Evolutionary conservation across 2,888 invertebrate species (phyloP).

Genomic region (Branchipolynoe longqiensis): DNA sequence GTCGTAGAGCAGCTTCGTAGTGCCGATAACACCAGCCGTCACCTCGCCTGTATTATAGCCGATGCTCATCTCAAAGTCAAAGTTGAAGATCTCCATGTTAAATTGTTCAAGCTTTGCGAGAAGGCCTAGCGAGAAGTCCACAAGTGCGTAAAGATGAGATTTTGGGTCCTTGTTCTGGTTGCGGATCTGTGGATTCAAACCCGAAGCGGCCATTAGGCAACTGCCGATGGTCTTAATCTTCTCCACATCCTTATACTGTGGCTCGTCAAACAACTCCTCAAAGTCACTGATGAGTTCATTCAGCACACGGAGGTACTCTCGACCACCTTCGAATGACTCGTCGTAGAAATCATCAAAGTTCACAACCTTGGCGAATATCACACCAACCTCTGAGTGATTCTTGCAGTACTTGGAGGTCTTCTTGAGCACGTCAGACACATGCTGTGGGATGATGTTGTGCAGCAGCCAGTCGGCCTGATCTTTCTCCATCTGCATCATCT

Average conservation of each 20-base stretch:
- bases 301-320: slow-evolving; percentile 95
- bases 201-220: slow-evolving; percentile 98
- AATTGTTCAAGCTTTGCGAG: slow-evolving; percentile 85
- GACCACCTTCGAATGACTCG: slow-evolving; percentile 96
- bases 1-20: slow-evolving; percentile 96
- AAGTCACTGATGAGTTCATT: slow-evolving; percentile 98
- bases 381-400: slow-evolving; percentile 94
- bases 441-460: slow-evolving; percentile 97
- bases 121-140: slow-evolving; percentile 95
- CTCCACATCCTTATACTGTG: slow-evolving; percentile 93
- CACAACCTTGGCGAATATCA: slow-evolving; percentile 97
- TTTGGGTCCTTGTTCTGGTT: slow-evolving; percentile 87
- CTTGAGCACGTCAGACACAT: slow-evolving; percentile 93
- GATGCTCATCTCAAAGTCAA: slow-evolving; percentile 83
- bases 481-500: slow-evolving; percentile 93
- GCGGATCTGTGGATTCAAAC: slow-evolving; percentile 91
- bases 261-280: slow-evolving; percentile 92
- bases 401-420: slow-evolving; percentile 94
- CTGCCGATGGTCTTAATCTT: slow-evolving; percentile 98
- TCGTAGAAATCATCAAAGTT: slow-evolving; percentile 99
- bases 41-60: slow-evolving; percentile 97
- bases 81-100: slow-evolving; percentile 82
- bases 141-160: slow-evolving; percentile 91
- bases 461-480: slow-evolving; percentile 98
- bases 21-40: slow-evolving; percentile 97